Evolutionary conservation across 2,888 invertebrate species (phyloP).

Genomic region (Folsomia manolachei): DNA sequence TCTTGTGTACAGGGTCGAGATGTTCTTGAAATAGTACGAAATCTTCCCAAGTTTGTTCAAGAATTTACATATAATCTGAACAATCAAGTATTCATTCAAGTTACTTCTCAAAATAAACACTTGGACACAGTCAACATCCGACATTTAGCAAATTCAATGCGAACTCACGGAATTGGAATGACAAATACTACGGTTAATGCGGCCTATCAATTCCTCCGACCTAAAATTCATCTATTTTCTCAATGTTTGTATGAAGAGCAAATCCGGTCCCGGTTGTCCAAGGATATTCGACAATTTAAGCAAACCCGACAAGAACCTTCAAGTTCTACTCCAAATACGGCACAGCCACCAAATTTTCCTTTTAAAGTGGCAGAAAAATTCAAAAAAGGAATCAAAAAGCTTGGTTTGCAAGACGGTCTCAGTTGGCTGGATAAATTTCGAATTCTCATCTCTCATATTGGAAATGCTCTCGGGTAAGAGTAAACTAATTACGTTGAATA

Average conservation of each 20-base stretch:
- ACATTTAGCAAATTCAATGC: constrained; percentile 93
- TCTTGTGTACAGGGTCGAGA: constrained; percentile 89
- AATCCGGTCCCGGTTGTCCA: constrained; percentile 87
- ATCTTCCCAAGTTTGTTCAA: constrained; percentile 90
- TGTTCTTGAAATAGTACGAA: constrained; percentile 94
- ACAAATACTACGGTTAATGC: constrained; percentile 64
- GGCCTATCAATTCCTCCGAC: constrained; percentile 87
- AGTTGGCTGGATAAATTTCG: constrained; percentile 92
- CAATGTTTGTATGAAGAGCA: constrained; percentile 98
- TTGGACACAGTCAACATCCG: constrained; percentile 91
- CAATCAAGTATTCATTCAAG: constrained; percentile 92
- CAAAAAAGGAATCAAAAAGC: constrained; percentile 81
- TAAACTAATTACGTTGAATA: not conserved
- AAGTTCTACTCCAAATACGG: constrained; percentile 4
- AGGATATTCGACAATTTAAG: constrained; percentile 76
- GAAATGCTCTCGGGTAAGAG: constrained; percentile 54
- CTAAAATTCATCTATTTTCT: constrained; percentile 90
- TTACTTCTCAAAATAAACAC: constrained; percentile 85
- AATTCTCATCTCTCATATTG: constrained; percentile 87
- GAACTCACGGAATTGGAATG: constrained; percentile 94
- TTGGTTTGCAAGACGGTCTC: constrained; percentile 78
- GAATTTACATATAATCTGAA: constrained; percentile 93
- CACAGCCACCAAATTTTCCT: constrained; percentile 58
- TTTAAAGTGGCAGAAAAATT: constrained; percentile 92
- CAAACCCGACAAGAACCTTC: constrained; percentile 47